Conservation (phyloP, 2,797 vertebrate genomes). For the Brachyrhaphis roseni region DNA sequence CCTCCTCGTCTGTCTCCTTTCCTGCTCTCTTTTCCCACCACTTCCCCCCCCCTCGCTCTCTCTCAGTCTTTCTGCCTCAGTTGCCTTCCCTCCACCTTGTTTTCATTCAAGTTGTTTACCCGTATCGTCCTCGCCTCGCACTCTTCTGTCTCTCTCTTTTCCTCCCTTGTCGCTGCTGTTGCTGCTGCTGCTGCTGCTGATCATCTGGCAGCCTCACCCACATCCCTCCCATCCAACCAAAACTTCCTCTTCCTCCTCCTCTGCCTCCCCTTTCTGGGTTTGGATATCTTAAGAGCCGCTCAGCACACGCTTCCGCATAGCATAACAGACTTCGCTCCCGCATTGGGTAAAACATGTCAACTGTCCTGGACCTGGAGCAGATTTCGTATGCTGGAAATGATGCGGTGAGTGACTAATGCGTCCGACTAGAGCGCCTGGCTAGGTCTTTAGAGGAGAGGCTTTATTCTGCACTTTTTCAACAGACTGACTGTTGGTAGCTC, state of each 20-base stretch:
- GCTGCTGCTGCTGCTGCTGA: conserved; percentile 23
- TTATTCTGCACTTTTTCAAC: conserved; percentile 31
- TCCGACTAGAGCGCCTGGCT: conserved; percentile 60
- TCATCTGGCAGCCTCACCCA: conserved; percentile 57
- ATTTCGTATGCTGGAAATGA: conserved; percentile 81
- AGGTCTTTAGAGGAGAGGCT: conserved; percentile 31
- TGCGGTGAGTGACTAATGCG: conserved; percentile 80
- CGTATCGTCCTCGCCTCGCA: conserved; percentile 53
- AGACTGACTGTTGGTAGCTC: conserved; percentile 32
- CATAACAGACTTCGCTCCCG: conserved; percentile 72
- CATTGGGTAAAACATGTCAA: conserved; percentile 82
- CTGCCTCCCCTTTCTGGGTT: conserved; percentile 62
- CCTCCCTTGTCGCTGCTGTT: conserved; percentile 30
- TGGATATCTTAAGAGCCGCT: conserved; percentile 74
- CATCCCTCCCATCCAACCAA: conserved; percentile 62
- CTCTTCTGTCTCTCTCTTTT: conserved; percentile 50
- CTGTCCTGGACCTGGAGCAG: conserved; percentile 84
- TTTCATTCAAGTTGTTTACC: conserved; percentile 65
- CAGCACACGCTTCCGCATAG: conserved; percentile 67
- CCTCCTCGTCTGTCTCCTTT: conserved; percentile 64
- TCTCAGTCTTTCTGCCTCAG: conserved; percentile 4
- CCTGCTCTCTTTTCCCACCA: conserved; percentile 64
- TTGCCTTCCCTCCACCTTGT: conserved; percentile 39
- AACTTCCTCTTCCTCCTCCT: conserved; percentile 49
- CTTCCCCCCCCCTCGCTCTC: conserved; percentile 28